Evolutionary conservation across 2,113 vertebrate genomes (phyloP).

Genomic region (Haliaeetus leucogaster): DNA sequence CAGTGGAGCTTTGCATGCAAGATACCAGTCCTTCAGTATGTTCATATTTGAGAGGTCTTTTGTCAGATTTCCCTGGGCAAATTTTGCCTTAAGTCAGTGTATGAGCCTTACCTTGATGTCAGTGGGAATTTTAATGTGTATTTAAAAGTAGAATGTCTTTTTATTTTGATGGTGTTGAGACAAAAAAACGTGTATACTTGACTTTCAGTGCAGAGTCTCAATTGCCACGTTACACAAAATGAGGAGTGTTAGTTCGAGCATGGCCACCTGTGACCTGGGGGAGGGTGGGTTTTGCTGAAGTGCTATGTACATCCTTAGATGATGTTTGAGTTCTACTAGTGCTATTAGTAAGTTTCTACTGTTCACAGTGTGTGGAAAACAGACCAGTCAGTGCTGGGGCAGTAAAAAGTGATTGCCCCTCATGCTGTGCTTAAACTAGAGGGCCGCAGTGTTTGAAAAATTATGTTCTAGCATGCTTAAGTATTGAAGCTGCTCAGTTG

Average conservation of each 20-base stretch:
- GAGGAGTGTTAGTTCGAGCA: not conserved
- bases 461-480: not conserved
- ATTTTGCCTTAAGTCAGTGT: not conserved
- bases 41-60: not conserved
- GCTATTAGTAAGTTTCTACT: not conserved
- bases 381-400: not conserved
- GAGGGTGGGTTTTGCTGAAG: not conserved
- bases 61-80: not conserved
- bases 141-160: not conserved
- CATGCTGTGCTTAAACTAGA: not conserved
- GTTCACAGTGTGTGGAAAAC: not conserved
- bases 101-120: not conserved
- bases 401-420: not conserved
- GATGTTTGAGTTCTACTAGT: not conserved
- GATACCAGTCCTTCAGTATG: not conserved
- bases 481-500: not conserved
- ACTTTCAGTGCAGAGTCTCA: not conserved
- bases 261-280: not conserved
- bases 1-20: not conserved
- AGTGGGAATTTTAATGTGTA: not conserved
- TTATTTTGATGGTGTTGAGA: not conserved
- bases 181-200: not conserved
- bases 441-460: not conserved
- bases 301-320: not conserved
- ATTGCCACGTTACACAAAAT: not conserved